A percentile compares a stretch with the other conserved stretches of the same genome.
phyloP scores from a whole-genome alignment of 1,140 invertebrate genomes.

The Drosophila lini region DNA sequence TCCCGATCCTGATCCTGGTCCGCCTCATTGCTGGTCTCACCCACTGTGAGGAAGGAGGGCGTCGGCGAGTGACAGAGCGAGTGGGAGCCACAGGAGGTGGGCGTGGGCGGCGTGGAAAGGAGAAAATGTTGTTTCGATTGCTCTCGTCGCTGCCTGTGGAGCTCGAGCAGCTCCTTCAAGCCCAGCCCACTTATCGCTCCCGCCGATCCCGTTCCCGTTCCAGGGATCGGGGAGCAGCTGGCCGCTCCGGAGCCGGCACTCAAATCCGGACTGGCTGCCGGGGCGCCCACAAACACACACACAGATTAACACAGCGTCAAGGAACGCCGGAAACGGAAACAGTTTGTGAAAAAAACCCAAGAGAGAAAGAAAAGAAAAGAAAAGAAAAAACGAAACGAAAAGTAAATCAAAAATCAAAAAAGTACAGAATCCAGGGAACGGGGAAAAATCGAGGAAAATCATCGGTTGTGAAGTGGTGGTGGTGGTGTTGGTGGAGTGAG shows the following conservation, averaged over 20 bases:
- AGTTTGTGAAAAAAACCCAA: constrained; percentile 49
- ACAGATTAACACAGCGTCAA: constrained; percentile 30
- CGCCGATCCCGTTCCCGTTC: constrained; percentile 41
- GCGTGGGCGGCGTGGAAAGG: constrained; percentile 79
- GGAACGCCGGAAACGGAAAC: constrained; percentile 67
- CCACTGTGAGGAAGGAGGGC: constrained; percentile 45
- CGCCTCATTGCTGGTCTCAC: constrained; percentile 46
- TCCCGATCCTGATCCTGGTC: constrained; percentile 37
- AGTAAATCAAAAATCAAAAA: constrained; percentile 51
- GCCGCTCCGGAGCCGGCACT: constrained; percentile 33
- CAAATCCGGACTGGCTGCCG: constrained; percentile 72
- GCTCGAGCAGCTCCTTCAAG: constrained; percentile 77
- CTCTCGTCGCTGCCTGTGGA: constrained; percentile 78
- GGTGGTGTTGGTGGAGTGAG: constrained; percentile 13
- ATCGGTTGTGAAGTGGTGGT: constrained; percentile 19
- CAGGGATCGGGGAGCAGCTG: constrained; percentile 20
- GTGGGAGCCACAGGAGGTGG: constrained; percentile 71
- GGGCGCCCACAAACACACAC: constrained; percentile 39
- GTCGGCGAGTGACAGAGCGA: constrained; percentile 73
- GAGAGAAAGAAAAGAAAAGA: constrained; percentile 33
- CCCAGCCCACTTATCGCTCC: constrained; percentile 38
- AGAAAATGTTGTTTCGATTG: constrained; percentile 84
- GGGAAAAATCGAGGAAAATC: constrained; percentile 22
- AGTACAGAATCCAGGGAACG: constrained; percentile 5
- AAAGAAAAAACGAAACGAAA: constrained; percentile 36